Evolutionary conservation across 1,140 invertebrate genomes (phyloP).

Genomic region (Oryzaephilus surinamensis): DNA sequence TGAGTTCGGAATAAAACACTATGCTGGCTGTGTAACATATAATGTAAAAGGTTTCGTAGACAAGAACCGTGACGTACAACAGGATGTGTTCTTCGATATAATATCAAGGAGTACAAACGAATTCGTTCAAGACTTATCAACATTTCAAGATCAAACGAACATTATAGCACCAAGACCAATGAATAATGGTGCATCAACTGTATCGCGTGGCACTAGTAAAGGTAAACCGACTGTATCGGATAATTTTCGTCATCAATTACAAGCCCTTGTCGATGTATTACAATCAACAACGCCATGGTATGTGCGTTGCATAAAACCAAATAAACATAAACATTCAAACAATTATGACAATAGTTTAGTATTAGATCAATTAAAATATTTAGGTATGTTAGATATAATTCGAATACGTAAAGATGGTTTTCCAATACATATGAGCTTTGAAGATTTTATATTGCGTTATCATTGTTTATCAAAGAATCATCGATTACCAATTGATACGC

Average conservation of each 20-base stretch:
- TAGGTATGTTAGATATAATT: conserved; percentile 95
- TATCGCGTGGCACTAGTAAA: conserved; percentile 77
- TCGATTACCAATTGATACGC: conserved; percentile 30
- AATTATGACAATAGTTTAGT: conserved; percentile 77
- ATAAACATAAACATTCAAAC: conserved; percentile 74
- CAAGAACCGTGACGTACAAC: conserved; percentile 92
- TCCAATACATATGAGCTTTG: conserved; percentile 74
- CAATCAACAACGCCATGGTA: conserved; percentile 92
- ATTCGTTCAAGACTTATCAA: conserved; percentile 81
- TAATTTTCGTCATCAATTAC: conserved; percentile 83
- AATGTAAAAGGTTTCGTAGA: conserved; percentile 89
- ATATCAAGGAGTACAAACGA: conserved; percentile 76
- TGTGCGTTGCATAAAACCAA: conserved; percentile 92
- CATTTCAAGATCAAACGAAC: conserved; percentile 53
- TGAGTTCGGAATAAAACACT: conserved; percentile 87
- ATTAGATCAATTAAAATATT: conserved; percentile 80
- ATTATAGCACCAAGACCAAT: conserved; percentile 15
- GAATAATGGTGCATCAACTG: conserved; percentile 48
- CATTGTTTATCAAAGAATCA: conserved; percentile 50
- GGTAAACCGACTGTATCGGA: conserved; percentile 89
- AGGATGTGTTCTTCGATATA: conserved; percentile 90
- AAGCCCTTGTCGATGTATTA: conserved; percentile 82
- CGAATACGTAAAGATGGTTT: conserved; percentile 87
- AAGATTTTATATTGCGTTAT: conserved; percentile 71
- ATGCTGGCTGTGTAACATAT: conserved; percentile 91